A percentile compares a stretch with the other conserved stretches of the same genome.
These are phyloP conservation scores for Euclidia mi DNA, from an alignment of 2,888 invertebrate genomes.

Conservation along the genomic window DNA sequence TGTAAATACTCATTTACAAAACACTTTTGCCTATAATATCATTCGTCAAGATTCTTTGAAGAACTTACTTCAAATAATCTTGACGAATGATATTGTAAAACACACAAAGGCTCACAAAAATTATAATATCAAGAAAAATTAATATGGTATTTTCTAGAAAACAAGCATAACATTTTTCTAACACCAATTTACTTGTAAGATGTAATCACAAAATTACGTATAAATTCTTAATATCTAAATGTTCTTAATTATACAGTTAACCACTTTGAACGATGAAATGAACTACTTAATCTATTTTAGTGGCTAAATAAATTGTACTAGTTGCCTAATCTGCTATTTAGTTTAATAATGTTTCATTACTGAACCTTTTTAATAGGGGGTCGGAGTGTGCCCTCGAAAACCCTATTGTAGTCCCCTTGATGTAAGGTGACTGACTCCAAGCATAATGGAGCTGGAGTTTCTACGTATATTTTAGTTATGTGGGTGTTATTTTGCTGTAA, in stretches of 20 bases:
- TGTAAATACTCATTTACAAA: no score
- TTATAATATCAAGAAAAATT: no score
- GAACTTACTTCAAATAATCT: no score
- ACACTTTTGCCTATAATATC: no score
- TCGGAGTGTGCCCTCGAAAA: conserved; percentile 34
- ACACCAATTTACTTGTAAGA: no score
- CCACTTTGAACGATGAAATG: conserved; percentile 4
- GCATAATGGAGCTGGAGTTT: background rate
- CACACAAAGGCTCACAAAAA: no score
- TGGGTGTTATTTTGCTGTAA: no score
- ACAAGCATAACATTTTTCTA: no score
- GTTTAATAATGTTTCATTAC: conserved; percentile 48
- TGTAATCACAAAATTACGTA: background rate
- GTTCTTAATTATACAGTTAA: conserved; percentile 1
- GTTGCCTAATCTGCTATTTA: conserved; percentile 49
- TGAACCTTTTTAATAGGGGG: conserved; percentile 45
- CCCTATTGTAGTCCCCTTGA: conserved; percentile 25
- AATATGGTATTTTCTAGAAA: no score
- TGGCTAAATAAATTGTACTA: conserved; percentile 50
- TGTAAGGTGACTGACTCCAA: conserved; percentile 15
- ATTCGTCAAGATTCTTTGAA: no score
- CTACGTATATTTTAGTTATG: no score
- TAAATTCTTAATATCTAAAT: background rate
- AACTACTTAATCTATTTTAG: conserved; percentile 48
- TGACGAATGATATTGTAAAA: no score